Conservation (phyloP, 2,888 invertebrate genomes). For the Brachylomia viminalis region DNA sequence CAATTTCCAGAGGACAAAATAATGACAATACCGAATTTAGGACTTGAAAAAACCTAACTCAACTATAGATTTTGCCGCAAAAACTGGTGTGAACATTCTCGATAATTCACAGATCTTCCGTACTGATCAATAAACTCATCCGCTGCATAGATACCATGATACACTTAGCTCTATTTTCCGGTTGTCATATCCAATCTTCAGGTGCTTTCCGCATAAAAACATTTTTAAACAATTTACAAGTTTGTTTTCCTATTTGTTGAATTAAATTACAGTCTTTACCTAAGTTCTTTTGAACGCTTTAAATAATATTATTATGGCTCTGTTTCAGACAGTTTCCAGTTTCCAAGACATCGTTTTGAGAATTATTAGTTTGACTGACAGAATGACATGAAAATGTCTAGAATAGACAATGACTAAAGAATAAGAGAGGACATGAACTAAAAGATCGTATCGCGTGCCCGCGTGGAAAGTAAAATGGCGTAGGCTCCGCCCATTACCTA, state of each 20-base stretch:
- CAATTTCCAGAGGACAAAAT: background rate
- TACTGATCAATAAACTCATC: background rate
- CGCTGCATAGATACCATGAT: background rate
- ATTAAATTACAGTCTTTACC: background rate
- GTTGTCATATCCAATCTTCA: background rate
- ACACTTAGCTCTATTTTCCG: background rate
- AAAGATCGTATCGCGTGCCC: too few relatives aligned
- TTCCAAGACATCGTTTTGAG: background rate
- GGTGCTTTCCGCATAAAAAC: background rate
- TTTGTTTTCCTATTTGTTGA: background rate
- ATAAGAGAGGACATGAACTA: too few relatives aligned
- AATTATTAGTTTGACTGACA: constrained; percentile 17
- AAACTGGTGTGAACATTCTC: background rate
- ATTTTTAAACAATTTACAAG: background rate
- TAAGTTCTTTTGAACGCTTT: background rate
- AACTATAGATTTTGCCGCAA: constrained; percentile 10
- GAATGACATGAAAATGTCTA: constrained; percentile 1
- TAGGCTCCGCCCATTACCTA: too few relatives aligned
- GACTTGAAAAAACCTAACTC: constrained; percentile 8
- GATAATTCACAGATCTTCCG: constrained; percentile 2
- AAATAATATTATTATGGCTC: background rate
- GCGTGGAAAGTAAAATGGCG: too few relatives aligned
- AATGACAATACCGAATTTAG: background rate
- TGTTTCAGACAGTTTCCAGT: background rate
- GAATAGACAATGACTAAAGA: too few relatives aligned